Percentiles rank a stretch among this genome's conserved stretches.
Evolutionary conservation across 1,140 invertebrate genomes (phyloP).

Genomic region (Halesus radiatus): DNA sequence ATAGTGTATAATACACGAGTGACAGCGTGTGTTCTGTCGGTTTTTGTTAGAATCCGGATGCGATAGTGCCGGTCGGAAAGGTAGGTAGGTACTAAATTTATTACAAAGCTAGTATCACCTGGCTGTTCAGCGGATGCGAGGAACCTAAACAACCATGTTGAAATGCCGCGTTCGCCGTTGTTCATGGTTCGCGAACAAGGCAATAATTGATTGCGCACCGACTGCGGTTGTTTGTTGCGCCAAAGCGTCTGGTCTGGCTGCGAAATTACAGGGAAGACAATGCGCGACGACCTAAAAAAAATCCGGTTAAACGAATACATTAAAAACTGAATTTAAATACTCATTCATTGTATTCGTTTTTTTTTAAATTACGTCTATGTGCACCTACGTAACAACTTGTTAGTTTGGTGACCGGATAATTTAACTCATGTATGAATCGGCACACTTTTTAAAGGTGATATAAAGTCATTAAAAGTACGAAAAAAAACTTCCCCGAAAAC

Average conservation of each 20-base stretch:
- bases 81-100: background rate
- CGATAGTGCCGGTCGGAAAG: slow-evolving; percentile 44
- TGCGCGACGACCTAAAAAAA: too few relatives aligned
- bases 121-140: slow-evolving; percentile 1
- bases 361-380: too few relatives aligned
- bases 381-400: too few relatives aligned
- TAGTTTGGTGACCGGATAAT: too few relatives aligned
- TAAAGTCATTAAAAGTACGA: too few relatives aligned
- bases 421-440: too few relatives aligned
- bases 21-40: background rate
- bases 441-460: too few relatives aligned
- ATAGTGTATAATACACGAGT: background rate
- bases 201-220: background rate
- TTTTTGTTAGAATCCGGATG: slow-evolving; percentile 39
- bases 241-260: background rate
- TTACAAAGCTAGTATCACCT: background rate
- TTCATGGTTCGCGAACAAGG: slow-evolving; percentile 8
- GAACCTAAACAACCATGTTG: slow-evolving; percentile 33
- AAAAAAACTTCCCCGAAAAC: too few relatives aligned
- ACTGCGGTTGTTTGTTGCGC: background rate
- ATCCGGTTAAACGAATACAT: too few relatives aligned
- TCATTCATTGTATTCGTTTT: too few relatives aligned
- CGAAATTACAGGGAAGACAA: background rate
- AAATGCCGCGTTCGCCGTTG: background rate
- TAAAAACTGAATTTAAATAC: too few relatives aligned